Percentiles rank a stretch among this genome's conserved stretches.
These are phyloP conservation scores for Pararge aegeria DNA, from an alignment of 1,140 invertebrate genomes.

Conservation along the genomic window DNA sequence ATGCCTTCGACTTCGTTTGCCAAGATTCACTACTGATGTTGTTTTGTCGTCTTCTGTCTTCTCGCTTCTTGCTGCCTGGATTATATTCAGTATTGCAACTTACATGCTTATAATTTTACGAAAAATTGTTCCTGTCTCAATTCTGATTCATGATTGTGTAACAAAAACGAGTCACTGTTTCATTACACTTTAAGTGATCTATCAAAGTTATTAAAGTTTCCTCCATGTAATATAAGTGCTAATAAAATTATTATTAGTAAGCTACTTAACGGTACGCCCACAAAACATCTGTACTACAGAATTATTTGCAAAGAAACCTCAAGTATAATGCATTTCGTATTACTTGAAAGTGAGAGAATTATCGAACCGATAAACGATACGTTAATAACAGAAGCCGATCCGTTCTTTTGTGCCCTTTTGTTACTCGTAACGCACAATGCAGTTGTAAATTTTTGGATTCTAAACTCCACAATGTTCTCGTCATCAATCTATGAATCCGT, in stretches of 20 bases:
- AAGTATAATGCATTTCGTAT: constrained; percentile 62
- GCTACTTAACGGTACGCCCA: constrained; percentile 60
- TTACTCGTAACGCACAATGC: constrained; percentile 59
- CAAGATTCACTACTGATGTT: too few relatives aligned
- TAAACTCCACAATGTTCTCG: constrained; percentile 74
- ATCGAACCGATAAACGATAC: constrained; percentile 65
- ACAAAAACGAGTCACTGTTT: too few relatives aligned
- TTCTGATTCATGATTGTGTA: too few relatives aligned
- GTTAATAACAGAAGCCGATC: constrained; percentile 75
- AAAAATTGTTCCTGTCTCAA: too few relatives aligned
- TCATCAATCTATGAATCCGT: constrained; percentile 69
- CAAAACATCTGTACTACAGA: constrained; percentile 57
- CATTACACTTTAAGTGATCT: too few relatives aligned
- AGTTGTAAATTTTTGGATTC: constrained; percentile 78
- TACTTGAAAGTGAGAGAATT: constrained; percentile 67
- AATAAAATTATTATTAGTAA: constrained; percentile 49
- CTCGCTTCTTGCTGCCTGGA: too few relatives aligned
- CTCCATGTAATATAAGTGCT: background rate
- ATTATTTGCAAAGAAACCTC: constrained; percentile 41
- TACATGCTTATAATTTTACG: too few relatives aligned
- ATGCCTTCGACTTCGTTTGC: too few relatives aligned
- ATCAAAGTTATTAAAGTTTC: background rate
- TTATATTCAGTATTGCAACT: too few relatives aligned
- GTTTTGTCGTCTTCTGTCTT: too few relatives aligned
- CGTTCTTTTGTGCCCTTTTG: constrained; percentile 70